A percentile compares a stretch with the other conserved stretches of the same genome.
phyloP scores from a whole-genome alignment of 2,113 vertebrate genomes.

The Hemiscyllium ocellatum region DNA sequence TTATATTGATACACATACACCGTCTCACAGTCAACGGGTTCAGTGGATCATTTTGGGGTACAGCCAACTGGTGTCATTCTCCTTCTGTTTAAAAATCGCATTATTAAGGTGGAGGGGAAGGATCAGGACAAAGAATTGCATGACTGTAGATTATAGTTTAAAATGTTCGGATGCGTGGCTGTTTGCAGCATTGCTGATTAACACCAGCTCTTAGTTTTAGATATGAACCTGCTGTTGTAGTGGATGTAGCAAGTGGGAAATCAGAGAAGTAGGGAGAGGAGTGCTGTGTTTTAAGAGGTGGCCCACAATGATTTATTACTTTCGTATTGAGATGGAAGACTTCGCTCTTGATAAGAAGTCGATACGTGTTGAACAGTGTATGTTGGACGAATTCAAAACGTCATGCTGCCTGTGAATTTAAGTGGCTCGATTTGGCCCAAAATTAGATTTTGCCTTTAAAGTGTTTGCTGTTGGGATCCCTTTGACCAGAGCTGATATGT shows the following conservation, averaged over 20 bases:
- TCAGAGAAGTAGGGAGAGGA: not conserved
- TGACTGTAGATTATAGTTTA: not conserved
- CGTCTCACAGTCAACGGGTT: not conserved
- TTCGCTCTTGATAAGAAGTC: not conserved
- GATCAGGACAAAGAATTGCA: not conserved
- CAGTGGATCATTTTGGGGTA: not conserved
- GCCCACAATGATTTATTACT: not conserved
- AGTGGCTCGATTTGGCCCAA: not conserved
- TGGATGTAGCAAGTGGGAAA: not conserved
- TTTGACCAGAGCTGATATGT: not conserved
- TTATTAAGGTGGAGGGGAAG: not conserved
- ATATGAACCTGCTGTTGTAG: not conserved
- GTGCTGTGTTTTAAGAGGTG: not conserved
- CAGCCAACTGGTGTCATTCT: too few relatives aligned
- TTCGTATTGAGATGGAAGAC: not conserved
- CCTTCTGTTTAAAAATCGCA: not conserved
- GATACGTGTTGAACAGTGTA: too few relatives aligned
- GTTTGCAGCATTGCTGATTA: not conserved
- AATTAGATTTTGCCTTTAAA: not conserved
- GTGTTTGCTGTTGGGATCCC: not conserved
- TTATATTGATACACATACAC: not conserved
- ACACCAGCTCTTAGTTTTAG: not conserved
- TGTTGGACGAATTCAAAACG: not conserved
- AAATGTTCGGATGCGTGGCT: not conserved
- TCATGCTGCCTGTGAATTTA: not conserved